A percentile compares a stretch with the other conserved stretches of the same genome.
These are phyloP conservation scores for Zenarchopterus dispar DNA, from an alignment of 2,797 vertebrate species.

Conservation along the genomic window DNA sequence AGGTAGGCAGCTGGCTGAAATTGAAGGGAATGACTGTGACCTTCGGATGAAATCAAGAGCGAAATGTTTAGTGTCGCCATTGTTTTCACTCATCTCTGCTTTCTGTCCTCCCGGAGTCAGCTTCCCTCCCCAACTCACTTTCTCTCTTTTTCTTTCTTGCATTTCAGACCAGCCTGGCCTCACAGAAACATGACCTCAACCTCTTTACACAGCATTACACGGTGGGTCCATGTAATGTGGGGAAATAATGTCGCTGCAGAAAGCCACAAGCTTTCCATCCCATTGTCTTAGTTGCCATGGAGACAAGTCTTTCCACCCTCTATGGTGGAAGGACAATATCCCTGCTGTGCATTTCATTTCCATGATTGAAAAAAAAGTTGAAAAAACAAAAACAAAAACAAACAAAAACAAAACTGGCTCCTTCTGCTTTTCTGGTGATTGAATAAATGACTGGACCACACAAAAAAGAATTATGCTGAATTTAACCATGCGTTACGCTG, in stretches of 20 bases:
- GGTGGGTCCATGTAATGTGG: neutral
- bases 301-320: neutral
- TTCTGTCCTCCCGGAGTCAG: constrained; percentile 29
- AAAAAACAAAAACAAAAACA: too few species aligned
- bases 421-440: too few species aligned
- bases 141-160: constrained; percentile 6
- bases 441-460: too few species aligned
- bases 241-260: constrained; percentile 1
- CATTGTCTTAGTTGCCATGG: neutral
- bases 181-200: neutral
- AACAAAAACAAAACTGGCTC: too few species aligned
- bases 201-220: neutral
- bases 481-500: too few species aligned
- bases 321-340: too few species aligned
- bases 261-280: neutral
- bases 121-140: constrained; percentile 6
- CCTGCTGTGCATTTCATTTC: too few species aligned
- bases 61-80: constrained; percentile 59
- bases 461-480: too few species aligned
- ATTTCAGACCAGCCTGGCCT: neutral
- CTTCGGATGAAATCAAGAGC: constrained; percentile 66
- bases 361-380: too few species aligned
- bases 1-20: constrained; percentile 48
- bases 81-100: constrained; percentile 44
- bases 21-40: constrained; percentile 67